Conservation (phyloP, 2,888 invertebrate genomes). For the Osmoderma eremita region DNA sequence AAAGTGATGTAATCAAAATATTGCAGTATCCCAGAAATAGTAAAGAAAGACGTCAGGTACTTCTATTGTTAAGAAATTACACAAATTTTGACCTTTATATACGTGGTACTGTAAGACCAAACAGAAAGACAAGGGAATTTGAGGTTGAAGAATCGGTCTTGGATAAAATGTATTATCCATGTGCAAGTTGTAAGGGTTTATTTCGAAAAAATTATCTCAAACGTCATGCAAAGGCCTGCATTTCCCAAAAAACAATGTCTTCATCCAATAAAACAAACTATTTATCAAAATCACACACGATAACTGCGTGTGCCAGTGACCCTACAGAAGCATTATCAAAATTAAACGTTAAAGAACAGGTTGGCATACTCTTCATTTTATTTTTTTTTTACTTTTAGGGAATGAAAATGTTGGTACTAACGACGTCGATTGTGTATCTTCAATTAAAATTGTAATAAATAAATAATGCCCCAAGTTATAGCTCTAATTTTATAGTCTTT, state of each 20-base stretch:
- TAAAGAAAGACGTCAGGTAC: no score
- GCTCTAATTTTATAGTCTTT: not conserved
- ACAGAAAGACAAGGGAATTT: conserved; percentile 16
- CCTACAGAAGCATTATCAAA: conserved; percentile 45
- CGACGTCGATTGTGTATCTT: no score
- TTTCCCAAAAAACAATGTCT: conserved; percentile 13
- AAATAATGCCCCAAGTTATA: not conserved
- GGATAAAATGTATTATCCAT: conserved; percentile 40
- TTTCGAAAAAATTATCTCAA: conserved; percentile 41
- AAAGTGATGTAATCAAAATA: no score
- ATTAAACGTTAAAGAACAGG: conserved; percentile 47
- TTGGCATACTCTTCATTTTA: conserved; percentile 8
- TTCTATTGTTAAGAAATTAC: no score
- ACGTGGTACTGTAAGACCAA: conserved; percentile 38
- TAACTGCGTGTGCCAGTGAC: conserved; percentile 45
- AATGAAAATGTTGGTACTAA: no score
- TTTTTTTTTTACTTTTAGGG: no score
- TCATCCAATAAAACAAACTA: conserved; percentile 10
- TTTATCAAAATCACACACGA: conserved; percentile 43
- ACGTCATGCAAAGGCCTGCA: conserved; percentile 43
- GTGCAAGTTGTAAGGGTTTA: conserved; percentile 43
- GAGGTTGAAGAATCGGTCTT: not conserved
- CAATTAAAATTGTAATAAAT: no score
- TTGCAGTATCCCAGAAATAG: no score
- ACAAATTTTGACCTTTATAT: no score